phyloP scores from a whole-genome alignment of 2,888 invertebrate genomes.

The Drosophila robusta region DNA sequence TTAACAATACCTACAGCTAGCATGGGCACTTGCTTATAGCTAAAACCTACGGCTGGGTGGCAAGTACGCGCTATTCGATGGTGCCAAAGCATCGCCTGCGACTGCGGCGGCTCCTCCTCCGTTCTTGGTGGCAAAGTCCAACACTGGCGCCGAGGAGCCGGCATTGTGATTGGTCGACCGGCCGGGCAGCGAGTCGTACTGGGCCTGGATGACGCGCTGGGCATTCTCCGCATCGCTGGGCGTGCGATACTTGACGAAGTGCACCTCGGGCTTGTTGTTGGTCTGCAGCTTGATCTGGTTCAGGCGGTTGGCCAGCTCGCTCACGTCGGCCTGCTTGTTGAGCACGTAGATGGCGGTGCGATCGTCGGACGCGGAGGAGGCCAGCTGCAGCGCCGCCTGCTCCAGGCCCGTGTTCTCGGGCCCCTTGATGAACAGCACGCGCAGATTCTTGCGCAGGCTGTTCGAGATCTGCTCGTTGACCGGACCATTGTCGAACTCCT shows the following conservation, averaged over 20 bases:
- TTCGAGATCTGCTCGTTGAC: constrained; percentile 62
- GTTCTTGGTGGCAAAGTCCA: constrained; percentile 73
- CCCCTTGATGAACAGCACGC: constrained; percentile 83
- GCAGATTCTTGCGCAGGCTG: constrained; percentile 74
- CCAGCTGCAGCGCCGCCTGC: constrained; percentile 79
- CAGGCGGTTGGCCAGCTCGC: constrained; percentile 71
- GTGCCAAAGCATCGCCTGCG: constrained; percentile 32
- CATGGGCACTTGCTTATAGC: constrained; percentile 13
- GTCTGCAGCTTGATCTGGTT: constrained; percentile 65
- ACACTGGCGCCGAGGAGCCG: constrained; percentile 69
- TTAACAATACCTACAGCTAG: constrained; percentile 31
- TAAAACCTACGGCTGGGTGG: constrained; percentile 75
- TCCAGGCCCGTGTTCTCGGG: constrained; percentile 81
- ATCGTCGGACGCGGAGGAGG: constrained; percentile 75
- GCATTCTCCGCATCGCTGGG: constrained; percentile 82
- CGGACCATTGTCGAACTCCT: constrained; percentile 70
- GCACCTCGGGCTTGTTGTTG: constrained; percentile 79
- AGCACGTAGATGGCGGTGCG: constrained; percentile 82
- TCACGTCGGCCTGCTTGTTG: constrained; percentile 80
- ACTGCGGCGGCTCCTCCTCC: constrained; percentile 3
- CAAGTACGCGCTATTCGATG: constrained; percentile 68
- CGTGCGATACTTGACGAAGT: constrained; percentile 83
- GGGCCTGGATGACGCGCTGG: constrained; percentile 80
- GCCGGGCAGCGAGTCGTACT: constrained; percentile 78
- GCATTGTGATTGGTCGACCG: constrained; percentile 71